Percentiles rank a stretch among this genome's conserved stretches.
phyloP scores from a whole-genome alignment of 2,888 invertebrate genomes.

The Cabera pusaria region DNA sequence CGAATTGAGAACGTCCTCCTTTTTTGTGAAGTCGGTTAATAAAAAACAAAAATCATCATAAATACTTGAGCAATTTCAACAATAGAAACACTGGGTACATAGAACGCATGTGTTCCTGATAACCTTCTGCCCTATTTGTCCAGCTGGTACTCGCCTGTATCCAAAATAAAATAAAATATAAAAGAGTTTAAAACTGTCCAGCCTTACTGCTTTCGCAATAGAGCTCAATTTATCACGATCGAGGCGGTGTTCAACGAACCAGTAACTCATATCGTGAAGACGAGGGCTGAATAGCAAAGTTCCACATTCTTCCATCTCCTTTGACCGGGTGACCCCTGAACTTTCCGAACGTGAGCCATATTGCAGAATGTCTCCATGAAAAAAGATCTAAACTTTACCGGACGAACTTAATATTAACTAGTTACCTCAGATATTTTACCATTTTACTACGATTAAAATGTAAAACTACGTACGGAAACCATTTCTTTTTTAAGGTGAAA shows the following conservation, averaged over 20 bases:
- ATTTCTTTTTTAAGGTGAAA: conserved; percentile 28
- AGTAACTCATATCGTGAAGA: conserved; percentile 48
- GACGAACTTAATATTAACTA: conserved; percentile 48
- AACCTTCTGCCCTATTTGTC: too few relatives aligned
- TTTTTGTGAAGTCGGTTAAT: too few relatives aligned
- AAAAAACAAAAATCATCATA: too few relatives aligned
- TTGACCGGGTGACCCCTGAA: conserved; percentile 66
- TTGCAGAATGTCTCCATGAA: conserved; percentile 59
- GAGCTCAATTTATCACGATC: conserved; percentile 12
- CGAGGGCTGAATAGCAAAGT: conserved; percentile 50
- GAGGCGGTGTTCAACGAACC: conserved; percentile 25
- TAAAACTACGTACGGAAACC: conserved; percentile 29
- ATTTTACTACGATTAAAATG: conserved; percentile 42
- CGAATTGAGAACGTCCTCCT: too few relatives aligned
- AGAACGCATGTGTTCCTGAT: too few relatives aligned
- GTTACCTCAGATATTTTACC: conserved; percentile 38
- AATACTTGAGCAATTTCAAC: too few relatives aligned
- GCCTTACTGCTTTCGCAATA: conserved; percentile 12
- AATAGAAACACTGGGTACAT: too few relatives aligned
- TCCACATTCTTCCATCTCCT: conserved; percentile 56
- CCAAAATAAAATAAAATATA: too few relatives aligned
- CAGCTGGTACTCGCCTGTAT: too few relatives aligned
- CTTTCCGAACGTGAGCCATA: conserved; percentile 57
- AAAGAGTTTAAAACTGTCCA: background rate
- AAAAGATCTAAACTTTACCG: conserved; percentile 58